phyloP scores from a whole-genome alignment of 2,888 invertebrate species.

The Trypoxylon attenuatum region DNA sequence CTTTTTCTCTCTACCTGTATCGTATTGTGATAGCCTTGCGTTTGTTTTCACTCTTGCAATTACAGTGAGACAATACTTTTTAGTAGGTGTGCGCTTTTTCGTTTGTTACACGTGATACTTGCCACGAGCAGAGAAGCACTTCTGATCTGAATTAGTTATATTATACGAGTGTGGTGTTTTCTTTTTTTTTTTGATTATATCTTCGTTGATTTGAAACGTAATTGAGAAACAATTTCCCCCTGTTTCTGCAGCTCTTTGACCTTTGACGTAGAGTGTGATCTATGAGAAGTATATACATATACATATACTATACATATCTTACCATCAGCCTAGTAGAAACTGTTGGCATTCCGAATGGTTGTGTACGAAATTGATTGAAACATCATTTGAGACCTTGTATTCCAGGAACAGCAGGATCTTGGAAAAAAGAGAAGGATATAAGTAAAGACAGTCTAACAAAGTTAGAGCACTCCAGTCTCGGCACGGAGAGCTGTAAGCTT shows the following conservation, averaged over 20 bases:
- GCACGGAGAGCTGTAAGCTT: slow-evolving; percentile 72
- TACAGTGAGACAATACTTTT: slow-evolving; percentile 30
- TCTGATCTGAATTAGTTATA: slow-evolving; percentile 23
- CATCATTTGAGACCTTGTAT: slow-evolving; percentile 72
- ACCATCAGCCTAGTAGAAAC: slow-evolving; percentile 54
- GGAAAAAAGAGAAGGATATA: slow-evolving; percentile 71
- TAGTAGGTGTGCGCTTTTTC: slow-evolving; percentile 53
- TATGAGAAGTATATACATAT: slow-evolving; percentile 21
- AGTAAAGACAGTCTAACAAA: slow-evolving; percentile 70
- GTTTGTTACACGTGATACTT: slow-evolving; percentile 31
- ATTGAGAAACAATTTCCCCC: slow-evolving; percentile 40
- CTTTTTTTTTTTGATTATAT: slow-evolving; percentile 28
- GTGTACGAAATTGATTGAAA: too few relatives aligned
- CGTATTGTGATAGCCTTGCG: slow-evolving; percentile 43
- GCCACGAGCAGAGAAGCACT: slow-evolving; percentile 44
- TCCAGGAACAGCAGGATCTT: slow-evolving; percentile 72
- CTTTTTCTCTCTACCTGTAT: slow-evolving; percentile 30
- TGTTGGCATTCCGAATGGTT: slow-evolving; percentile 46
- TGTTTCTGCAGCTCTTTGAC: slow-evolving; percentile 51
- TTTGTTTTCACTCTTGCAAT: slow-evolving; percentile 13
- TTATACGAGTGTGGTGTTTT: slow-evolving; percentile 50
- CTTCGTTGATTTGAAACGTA: slow-evolving; percentile 45
- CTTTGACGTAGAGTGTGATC: slow-evolving; percentile 63
- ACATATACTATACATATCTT: slow-evolving; percentile 15
- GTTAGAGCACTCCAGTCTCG: slow-evolving; percentile 66